These are phyloP conservation scores for Callyntrura sp. DNA, from an alignment of 2,888 invertebrate species.

Conservation along the genomic window DNA sequence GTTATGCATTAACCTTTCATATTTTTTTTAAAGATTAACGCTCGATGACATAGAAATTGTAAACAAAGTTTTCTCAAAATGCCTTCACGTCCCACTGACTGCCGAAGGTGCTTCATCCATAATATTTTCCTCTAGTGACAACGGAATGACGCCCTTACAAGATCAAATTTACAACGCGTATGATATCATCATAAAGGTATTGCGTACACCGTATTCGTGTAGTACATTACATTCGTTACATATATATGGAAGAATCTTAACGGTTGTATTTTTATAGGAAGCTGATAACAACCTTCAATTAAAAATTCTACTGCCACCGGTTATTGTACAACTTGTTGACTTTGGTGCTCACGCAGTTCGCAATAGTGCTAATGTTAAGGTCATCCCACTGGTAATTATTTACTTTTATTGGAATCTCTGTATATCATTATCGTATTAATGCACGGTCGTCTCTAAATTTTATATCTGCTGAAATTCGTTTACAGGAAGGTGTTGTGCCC, in stretches of 20 bases:
- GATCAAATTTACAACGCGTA: constrained; percentile 86
- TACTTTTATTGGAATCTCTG: neutral
- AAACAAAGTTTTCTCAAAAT: constrained; percentile 91
- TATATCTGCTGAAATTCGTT: too few relatives aligned
- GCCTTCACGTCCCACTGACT: constrained; percentile 92
- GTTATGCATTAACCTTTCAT: constrained; percentile 50
- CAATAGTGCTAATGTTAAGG: constrained; percentile 79
- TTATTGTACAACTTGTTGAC: constrained; percentile 82
- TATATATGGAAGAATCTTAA: constrained; percentile 4
- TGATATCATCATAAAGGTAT: constrained; percentile 81
- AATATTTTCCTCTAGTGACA: constrained; percentile 92
- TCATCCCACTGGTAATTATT: constrained; percentile 80
- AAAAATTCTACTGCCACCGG: constrained; percentile 79
- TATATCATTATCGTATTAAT: constrained; percentile 10
- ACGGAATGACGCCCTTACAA: constrained; percentile 92
- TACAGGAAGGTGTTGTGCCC: constrained; percentile 83
- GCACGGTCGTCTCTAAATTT: neutral
- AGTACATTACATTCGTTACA: too few relatives aligned
- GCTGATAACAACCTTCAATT: constrained; percentile 72
- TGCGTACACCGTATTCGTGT: neutral
- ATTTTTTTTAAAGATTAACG: constrained; percentile 86
- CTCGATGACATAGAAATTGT: constrained; percentile 92
- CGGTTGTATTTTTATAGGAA: constrained; percentile 70
- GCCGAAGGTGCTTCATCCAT: constrained; percentile 93
- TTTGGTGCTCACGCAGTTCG: constrained; percentile 83